Evolutionary conservation across 2,888 invertebrate species (phyloP).

Genomic region (Pheosia gnoma): DNA sequence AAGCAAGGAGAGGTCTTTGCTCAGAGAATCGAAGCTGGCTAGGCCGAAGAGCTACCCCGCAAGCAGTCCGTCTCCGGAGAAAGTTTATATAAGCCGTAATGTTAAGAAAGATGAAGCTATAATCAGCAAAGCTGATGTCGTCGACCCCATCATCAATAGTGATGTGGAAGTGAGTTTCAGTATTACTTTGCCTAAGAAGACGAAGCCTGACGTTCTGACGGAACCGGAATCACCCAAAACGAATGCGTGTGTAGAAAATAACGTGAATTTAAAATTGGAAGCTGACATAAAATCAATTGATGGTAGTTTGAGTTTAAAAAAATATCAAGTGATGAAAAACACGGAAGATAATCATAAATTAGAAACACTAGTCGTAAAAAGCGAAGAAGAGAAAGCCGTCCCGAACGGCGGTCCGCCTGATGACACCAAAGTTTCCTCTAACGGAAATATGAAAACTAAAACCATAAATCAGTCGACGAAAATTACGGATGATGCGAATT

Average conservation of each 20-base stretch:
- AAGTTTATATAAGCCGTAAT: conserved; percentile 59
- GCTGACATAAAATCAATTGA: conserved; percentile 40
- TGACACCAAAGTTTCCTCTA: conserved; percentile 47
- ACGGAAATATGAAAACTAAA: conserved; percentile 58
- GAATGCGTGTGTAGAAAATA: conserved; percentile 24
- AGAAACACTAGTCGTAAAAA: conserved; percentile 39
- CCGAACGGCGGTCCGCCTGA: conserved; percentile 53
- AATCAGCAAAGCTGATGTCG: conserved; percentile 44
- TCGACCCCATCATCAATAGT: conserved; percentile 51
- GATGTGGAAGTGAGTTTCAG: conserved; percentile 79
- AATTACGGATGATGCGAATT: conserved; percentile 52
- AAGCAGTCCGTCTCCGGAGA: conserved; percentile 73
- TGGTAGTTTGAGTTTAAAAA: conserved; percentile 62
- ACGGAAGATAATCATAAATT: conserved; percentile 44
- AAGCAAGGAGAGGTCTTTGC: conserved; percentile 46
- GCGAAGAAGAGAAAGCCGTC: conserved; percentile 48
- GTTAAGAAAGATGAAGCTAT: conserved; percentile 56
- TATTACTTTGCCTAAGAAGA: conserved; percentile 72
- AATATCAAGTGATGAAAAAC: conserved; percentile 62
- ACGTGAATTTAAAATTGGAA: conserved; percentile 39
- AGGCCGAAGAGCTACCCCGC: conserved; percentile 86
- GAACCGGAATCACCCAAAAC: conserved; percentile 49
- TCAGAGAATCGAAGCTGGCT: conserved; percentile 74
- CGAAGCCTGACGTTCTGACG: conserved; percentile 41
- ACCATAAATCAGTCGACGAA: conserved; percentile 40